Base-by-base conservation (phyloP, 2,888 invertebrate species). In the Gryllus longicercus region DNA sequence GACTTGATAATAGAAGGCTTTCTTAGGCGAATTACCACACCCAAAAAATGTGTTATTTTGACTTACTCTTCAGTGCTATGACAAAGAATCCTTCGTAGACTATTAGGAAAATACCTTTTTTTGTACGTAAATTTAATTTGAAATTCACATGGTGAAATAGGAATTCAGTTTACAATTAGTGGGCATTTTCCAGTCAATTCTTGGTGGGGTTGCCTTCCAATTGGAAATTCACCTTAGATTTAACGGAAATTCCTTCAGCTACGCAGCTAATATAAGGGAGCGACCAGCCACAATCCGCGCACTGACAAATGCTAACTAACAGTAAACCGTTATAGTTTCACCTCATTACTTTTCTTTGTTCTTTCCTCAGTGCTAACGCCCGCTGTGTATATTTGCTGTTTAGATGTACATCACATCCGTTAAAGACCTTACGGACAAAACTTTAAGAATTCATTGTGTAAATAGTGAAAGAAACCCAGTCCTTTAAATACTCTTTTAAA, bases 391-490 rank as follows among this genome's bases (percentile, higher is more conserved):
- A 63, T 11, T 63, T 16, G 63, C 63, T 63, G 63, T 63, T n/a
- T 63, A 63, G 63, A 63, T 63, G 63, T 63, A 63, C 63, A 63
- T 63, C 63, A 63, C 63, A 63, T 63, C 63, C 63, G 63, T n/a
- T 63, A 63, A 63, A 63, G n/a, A 63, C n/a, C 63, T 18, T n/a
- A 18, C 63, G 63, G 63, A 63, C 63, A 63, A n/a, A 63, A 63
- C n/a, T 63, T 63, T 18, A 63, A 5, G 14, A 63, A 63, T 63
- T 63, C 63, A 63, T 63, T 63, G n/a, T 63, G 63, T 63, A 63
- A 63, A 63, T 63, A 63, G 63, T 63, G n/a, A 63, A n/a, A 14
- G n/a, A 18, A 63, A 14, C 63, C 63, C 63, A 63, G 63, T n/a
- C 63, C n/a, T 14, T 63, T 63, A 63, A 63, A 63, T 63, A 63